Conservation (phyloP, 1,140 invertebrate genomes). For the Choristoneura fumiferana region DNA sequence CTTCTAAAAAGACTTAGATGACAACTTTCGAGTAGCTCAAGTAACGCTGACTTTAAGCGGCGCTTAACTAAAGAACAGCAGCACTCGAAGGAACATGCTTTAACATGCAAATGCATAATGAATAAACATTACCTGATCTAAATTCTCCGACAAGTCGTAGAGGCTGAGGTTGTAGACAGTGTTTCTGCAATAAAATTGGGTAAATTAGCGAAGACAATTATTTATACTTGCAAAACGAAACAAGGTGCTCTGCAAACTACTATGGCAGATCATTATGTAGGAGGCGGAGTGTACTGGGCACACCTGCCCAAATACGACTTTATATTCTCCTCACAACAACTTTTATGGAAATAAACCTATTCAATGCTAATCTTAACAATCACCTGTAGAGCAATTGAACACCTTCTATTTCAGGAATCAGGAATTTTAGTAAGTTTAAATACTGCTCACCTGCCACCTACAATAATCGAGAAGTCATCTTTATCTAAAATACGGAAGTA, state of each 20-base stretch:
- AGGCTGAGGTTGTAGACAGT: conserved; percentile 71
- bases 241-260: background rate
- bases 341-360: conserved; percentile 27
- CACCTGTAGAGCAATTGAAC: background rate
- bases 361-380: conserved; percentile 30
- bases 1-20: too few relatives aligned
- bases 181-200: conserved; percentile 56
- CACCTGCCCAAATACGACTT: conserved; percentile 26
- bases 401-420: background rate
- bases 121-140: conserved; percentile 61
- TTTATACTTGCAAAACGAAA: conserved; percentile 25
- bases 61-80: conserved; percentile 10
- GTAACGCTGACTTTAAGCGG: background rate
- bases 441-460: conserved; percentile 66
- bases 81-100: conserved; percentile 4
- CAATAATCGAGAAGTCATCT: conserved; percentile 73
- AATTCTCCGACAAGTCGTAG: conserved; percentile 70
- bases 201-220: conserved; percentile 22
- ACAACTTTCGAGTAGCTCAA: too few relatives aligned
- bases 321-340: conserved; percentile 11
- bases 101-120: conserved; percentile 20
- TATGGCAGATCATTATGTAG: background rate
- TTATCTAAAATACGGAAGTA: conserved; percentile 75
- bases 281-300: background rate
- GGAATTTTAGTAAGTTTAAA: background rate